Conservation (phyloP, 2,888 invertebrate species). For the Macroteleia sp. region DNA sequence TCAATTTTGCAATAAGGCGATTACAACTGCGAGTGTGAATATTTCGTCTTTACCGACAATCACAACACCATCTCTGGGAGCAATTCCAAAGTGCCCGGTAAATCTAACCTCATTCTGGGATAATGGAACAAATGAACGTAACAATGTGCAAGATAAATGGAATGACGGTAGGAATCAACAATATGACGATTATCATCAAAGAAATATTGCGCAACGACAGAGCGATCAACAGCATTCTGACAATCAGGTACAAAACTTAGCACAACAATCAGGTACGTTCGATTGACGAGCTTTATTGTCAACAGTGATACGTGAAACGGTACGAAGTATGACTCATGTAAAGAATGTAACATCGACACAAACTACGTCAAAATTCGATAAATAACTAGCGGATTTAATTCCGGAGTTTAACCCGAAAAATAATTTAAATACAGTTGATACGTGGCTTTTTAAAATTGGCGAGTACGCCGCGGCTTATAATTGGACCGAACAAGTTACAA, state of each 20-base stretch:
- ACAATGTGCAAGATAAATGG: neutral
- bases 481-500: constrained; percentile 10
- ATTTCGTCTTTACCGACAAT: too few species aligned
- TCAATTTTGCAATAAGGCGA: too few species aligned
- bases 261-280: too few species aligned
- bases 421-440: constrained; percentile 1
- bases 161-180: too few species aligned
- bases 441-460: constrained; percentile 22
- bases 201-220: too few species aligned
- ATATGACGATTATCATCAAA: too few species aligned
- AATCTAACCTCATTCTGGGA: too few species aligned
- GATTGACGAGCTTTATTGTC: neutral
- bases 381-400: constrained; percentile 16
- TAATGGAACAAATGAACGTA: neutral
- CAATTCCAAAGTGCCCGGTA: too few species aligned
- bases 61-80: constrained; percentile 7
- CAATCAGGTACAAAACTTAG: too few species aligned
- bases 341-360: neutral
- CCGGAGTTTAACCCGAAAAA: constrained; percentile 26
- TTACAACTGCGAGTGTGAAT: too few species aligned
- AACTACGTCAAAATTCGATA: neutral
- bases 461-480: constrained; percentile 17
- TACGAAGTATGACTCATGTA: constrained; percentile 4
- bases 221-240: too few species aligned
- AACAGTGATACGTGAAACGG: constrained; percentile 16